Evolutionary conservation across 1,140 invertebrate genomes (phyloP), one percentile per base, ranked within the genome.

Genomic region (Papilio aristodemus): DNA sequence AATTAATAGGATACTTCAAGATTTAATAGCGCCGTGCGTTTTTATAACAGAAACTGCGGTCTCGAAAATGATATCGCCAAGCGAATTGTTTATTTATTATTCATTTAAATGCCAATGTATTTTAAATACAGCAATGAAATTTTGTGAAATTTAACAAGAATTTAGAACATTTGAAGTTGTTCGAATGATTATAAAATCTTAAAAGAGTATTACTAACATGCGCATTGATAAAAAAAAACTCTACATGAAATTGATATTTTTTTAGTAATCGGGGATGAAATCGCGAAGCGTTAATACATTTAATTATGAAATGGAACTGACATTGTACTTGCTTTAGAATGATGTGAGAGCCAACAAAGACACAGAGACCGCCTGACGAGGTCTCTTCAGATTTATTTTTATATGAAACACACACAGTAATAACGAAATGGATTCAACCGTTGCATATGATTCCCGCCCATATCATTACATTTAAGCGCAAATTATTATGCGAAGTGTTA

Each of bases 301-400:
- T 37, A 60, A 60, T 60, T 60, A 60, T 60, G n/a, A 38, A 62
- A 62, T 62, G 59, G 59, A 25, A 62, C 36, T 38, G 32, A 6
- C 36, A 62, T 62, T 62, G 36, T 39, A 39, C 36, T 38, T 62
- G n/a, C 59, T 62, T 62, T 38, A 62, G 17, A 60, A 62, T 62
- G 8, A 38, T 62, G 59, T 39, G 59, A 62, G 59, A 39, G n/a
- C 6, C 9, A 62, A 62, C 36, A 62, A 5, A 62, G 36, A 19
- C 14, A 36, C 36, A 38, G 37, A 58, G 54, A 62, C 32, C 58
- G 27, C 32, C n/a, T 37, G 27, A 60, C 58, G 14, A 38, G 10
- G 0, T 38, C 59, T 62, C 59, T 62, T 62, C 13, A 19, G 59
- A 38, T 22, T 39, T 62, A 62, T 62, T 39, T 62, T 39, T 62